Evolutionary conservation across 92 coral and sea anemone species (phyloP).

Genomic region (Palythoa heliodiscus): DNA sequence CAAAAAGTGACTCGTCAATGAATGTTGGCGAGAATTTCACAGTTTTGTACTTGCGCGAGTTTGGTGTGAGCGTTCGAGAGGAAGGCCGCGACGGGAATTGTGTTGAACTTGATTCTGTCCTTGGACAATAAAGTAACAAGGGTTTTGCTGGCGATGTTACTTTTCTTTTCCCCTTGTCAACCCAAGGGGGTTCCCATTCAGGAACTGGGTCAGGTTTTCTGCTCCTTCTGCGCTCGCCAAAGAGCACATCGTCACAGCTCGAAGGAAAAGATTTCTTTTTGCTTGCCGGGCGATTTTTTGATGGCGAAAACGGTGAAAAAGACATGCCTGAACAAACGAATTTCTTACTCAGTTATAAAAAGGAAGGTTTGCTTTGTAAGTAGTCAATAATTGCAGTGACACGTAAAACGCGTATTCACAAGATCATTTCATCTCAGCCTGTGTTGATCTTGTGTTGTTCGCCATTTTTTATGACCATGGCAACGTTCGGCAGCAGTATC

Average conservation of each 20-base stretch:
- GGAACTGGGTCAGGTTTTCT: conserved; percentile 65
- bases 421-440: background rate
- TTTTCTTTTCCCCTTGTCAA: conserved; percentile 65
- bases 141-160: conserved; percentile 72
- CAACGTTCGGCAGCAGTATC: background rate
- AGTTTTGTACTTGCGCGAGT: conserved; percentile 57
- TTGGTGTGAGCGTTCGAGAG: conserved; percentile 47
- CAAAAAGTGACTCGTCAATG: conserved; percentile 82
- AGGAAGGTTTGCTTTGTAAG: background rate
- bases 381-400: background rate
- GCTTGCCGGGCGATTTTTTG: conserved; percentile 19
- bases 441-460: background rate
- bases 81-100: conserved; percentile 50
- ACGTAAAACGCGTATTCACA: background rate
- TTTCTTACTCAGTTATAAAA: background rate
- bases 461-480: conserved; percentile 19
- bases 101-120: conserved; percentile 24
- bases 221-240: conserved; percentile 76
- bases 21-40: conserved; percentile 77
- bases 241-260: conserved; percentile 82
- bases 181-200: conserved; percentile 91
- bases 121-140: conserved; percentile 86
- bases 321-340: conserved; percentile 8
- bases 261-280: conserved; percentile 68
- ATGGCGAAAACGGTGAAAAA: conserved; percentile 2